A percentile compares a stretch with the other conserved stretches of the same genome.
Evolutionary conservation across 2,797 vertebrate species (phyloP).

Genomic region (Sebastes trivittatus): DNA sequence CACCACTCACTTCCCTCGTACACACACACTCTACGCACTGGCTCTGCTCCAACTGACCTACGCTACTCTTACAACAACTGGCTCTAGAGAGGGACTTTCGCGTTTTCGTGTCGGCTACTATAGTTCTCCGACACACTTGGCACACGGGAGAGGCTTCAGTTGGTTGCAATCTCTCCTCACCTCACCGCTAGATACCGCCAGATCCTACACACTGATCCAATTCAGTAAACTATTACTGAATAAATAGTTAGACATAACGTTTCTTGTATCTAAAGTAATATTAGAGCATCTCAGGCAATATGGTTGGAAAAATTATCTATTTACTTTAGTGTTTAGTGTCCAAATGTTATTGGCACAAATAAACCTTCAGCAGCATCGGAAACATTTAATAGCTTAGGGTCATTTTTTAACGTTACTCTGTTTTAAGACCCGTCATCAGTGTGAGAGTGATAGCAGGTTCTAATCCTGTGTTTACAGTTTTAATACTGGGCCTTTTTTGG

Average conservation of each 20-base stretch:
- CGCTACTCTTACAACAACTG: no score
- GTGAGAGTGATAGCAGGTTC: not conserved
- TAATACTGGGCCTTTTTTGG: not conserved
- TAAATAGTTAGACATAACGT: not conserved
- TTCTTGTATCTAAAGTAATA: not conserved
- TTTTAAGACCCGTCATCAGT: not conserved
- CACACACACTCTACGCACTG: no score
- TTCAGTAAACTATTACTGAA: not conserved
- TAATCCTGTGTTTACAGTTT: not conserved
- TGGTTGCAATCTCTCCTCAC: no score
- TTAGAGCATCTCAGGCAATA: not conserved
- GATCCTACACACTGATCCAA: no score
- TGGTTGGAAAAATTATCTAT: no score
- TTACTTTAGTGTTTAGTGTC: not conserved
- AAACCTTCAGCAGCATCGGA: not conserved
- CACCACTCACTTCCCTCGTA: no score
- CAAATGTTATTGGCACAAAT: not conserved
- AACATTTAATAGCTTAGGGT: not conserved
- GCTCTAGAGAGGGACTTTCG: no score
- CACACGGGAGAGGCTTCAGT: no score
- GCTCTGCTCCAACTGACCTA: no score
- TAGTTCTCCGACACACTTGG: no score
- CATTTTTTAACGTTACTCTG: not conserved
- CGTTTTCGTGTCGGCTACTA: no score
- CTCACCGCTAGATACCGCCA: no score